These are phyloP conservation scores for Caenorhabditis inopinata DNA, from an alignment of 1,140 invertebrate genomes.

Conservation along the genomic window DNA sequence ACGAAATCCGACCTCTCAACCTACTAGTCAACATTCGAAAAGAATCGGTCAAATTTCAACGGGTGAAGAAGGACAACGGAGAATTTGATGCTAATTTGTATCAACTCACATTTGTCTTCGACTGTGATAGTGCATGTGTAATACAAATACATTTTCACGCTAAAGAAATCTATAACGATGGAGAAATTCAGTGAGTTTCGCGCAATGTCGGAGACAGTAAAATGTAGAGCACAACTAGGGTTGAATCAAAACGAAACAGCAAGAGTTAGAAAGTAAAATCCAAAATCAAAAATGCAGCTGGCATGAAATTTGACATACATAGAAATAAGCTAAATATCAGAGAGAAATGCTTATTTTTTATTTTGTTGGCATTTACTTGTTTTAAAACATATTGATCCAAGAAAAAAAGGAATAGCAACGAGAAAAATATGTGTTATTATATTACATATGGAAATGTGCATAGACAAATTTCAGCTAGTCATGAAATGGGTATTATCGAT, in stretches of 20 bases:
- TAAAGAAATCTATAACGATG: constrained; percentile 71
- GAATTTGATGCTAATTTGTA: constrained; percentile 69
- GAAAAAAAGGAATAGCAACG: not conserved
- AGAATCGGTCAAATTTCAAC: constrained; percentile 87
- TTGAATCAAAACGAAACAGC: no score
- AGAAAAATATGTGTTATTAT: no score
- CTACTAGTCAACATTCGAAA: constrained; percentile 93
- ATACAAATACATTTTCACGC: constrained; percentile 94
- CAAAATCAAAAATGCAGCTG: no score
- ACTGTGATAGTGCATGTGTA: constrained; percentile 86
- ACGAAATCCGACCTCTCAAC: constrained; percentile 92
- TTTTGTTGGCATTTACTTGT: not conserved
- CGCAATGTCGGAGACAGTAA: not conserved
- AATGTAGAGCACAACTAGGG: no score
- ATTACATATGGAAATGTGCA: no score
- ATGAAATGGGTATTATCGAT: no score
- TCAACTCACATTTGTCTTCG: constrained; percentile 95
- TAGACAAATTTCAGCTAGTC: no score
- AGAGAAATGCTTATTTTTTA: not conserved
- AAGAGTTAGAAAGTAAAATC: no score
- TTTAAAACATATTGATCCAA: not conserved
- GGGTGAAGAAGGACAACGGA: constrained; percentile 49
- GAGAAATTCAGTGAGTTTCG: constrained; percentile 45
- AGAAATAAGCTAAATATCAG: no score
- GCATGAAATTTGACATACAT: no score